Base-by-base conservation (phyloP, 2,888 invertebrate species). In the Philereme vetulata region DNA sequence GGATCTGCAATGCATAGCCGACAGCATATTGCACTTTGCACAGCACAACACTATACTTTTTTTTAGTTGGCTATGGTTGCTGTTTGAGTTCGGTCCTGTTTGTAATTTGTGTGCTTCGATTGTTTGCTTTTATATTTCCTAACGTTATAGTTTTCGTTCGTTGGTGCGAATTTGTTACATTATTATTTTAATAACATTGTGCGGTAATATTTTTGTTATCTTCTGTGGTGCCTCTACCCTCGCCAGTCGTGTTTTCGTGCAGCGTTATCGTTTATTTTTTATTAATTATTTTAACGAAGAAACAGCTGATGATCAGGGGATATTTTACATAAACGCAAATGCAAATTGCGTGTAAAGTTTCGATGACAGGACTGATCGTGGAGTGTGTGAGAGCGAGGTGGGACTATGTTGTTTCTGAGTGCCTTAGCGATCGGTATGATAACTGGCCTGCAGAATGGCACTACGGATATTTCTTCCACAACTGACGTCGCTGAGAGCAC, bases 361-460 rank as follows among this genome's bases (percentile, higher is more conserved):
- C 86, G 80, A 86, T 86, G 86, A 82, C 77, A 79, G 79, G 80
- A 73, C 73, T 76, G 74, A 70, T 72, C 72, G 71, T 71, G 64
- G 72, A 66, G 62, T 71, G 70, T 70, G 76, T 71, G 72, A 72
- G 77, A 73, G 74, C 76, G 83, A 78, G 84, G 88, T 81, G 87
- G 88, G 86, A 90, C 81, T 86, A 92, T 93, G 93, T 86, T 92
- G 82, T 88, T 92, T 78, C 80, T 92, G 78, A 85, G 92, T 89
- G 92, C 89, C 86, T 87, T 93, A 85, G 86, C 90, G 76, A 82
- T 92, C 76, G 90, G 90, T 71, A 82, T 92, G 84, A 80, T 91
- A 70, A 82, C 84, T 72, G 88, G 90, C 66, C 78, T 90, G 74
- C 88, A 88, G 83, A 90, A 91, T 80, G 88, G 82, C 58, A 87